Base-by-base conservation (phyloP, 2,797 vertebrate species). In the Florisuga fusca region DNA sequence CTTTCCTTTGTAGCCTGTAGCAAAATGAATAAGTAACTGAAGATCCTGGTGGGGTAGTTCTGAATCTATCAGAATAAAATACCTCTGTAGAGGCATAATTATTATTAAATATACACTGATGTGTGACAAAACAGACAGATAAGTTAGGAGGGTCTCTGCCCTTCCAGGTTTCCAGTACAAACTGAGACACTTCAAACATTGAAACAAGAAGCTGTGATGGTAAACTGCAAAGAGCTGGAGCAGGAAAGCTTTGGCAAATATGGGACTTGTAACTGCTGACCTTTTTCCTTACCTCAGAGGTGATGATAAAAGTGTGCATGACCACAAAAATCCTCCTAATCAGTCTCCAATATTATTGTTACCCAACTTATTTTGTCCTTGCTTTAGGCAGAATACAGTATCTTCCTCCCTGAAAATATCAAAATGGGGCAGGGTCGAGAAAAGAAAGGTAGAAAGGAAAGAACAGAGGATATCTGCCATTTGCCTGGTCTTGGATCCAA, bases 1-100 rank as follows among this genome's bases (percentile, higher is more conserved):
- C 94, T 94, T 88, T 89, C 92, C 75, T 51, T 78, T 79, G 74
- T 96, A 95, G 96, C 96, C 96, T 96, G 92, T 97, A 96, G 95
- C 95, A 94, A 97, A 96, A 97, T 94, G 95, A 93, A 94, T 96
- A 96, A 95, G 85, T 94, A 96, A 55, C 61, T 91, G 91, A 96
- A 95, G 91, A 96, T 93, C 94, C 89, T 96, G 68, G 87, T 91
- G 95, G 93, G 93, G 96, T 94, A 96, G 89, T 91, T 96, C 73
- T 94, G 94, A 92, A 93, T 96, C 89, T 94, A 93, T 97, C 83
- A 93, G 83, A 95, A 91, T 96, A 94, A 96, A 96, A 94, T 94
- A 94, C 89, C 63, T 95, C 87, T 91, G 67, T 74, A 93, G 87
- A 94, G 80, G 84, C 83, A 90, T 95, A 95, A 96, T 96, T 96